These are phyloP conservation scores for Entelurus aequoreus DNA, from an alignment of 2,113 vertebrate genomes.

Conservation along the genomic window DNA sequence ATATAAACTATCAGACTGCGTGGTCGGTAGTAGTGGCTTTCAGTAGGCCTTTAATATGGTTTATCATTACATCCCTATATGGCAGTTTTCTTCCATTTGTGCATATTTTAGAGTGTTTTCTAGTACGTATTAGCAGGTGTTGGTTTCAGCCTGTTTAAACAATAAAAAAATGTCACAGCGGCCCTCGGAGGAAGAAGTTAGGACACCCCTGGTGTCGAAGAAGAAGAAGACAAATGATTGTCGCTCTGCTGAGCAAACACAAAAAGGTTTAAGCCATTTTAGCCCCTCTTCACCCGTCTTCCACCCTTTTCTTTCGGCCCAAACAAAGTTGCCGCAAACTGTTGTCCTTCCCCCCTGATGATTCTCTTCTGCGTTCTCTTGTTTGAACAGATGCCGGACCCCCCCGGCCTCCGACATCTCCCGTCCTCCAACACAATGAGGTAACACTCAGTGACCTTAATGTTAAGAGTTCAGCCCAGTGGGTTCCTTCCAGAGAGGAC, in stretches of 20 bases:
- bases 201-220: background rate
- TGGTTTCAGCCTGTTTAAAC: too few species aligned
- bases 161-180: too few species aligned
- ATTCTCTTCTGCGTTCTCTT: conserved; percentile 65
- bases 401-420: conserved; percentile 55
- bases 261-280: conserved; percentile 64
- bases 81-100: too few species aligned
- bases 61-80: too few species aligned
- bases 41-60: too few species aligned
- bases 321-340: conserved; percentile 63
- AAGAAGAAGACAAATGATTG: conserved; percentile 28
- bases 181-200: too few species aligned
- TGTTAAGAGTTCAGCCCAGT: conserved; percentile 54
- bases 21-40: too few species aligned
- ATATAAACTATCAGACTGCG: too few species aligned
- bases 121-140: too few species aligned
- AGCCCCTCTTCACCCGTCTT: conserved; percentile 37
- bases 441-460: conserved; percentile 55
- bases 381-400: conserved; percentile 72
- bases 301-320: conserved; percentile 54
- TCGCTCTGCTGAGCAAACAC: conserved; percentile 61
- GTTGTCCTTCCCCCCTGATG: conserved; percentile 66
- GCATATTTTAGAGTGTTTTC: too few species aligned
- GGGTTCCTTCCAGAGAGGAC: conserved; percentile 51
- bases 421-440: conserved; percentile 51